Evolutionary conservation across 2,888 invertebrate genomes (phyloP).

Genomic region (Elegia similella): DNA sequence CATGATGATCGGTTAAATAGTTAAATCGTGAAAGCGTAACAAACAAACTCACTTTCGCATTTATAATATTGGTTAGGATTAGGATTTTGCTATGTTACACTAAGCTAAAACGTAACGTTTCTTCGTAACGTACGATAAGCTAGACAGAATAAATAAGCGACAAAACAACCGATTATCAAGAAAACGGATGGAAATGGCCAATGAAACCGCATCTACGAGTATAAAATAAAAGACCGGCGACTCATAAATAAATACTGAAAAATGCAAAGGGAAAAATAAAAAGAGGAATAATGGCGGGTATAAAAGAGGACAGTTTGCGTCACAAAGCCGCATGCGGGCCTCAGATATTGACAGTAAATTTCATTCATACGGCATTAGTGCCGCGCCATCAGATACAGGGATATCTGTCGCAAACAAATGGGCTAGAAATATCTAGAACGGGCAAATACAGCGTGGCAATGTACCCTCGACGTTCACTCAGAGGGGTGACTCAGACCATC

Average conservation of each 20-base stretch:
- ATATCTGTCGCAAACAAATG: conserved; percentile 53
- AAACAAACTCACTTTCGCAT: too few relatives aligned
- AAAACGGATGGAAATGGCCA: conserved; percentile 35
- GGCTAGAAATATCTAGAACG: conserved; percentile 28
- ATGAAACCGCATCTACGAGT: conserved; percentile 39
- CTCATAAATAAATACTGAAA: conserved; percentile 63
- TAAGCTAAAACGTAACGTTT: too few relatives aligned
- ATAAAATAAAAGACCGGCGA: conserved; percentile 45
- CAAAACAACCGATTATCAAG: conserved; percentile 12
- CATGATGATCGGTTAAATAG: too few relatives aligned
- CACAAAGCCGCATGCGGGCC: conserved; percentile 81
- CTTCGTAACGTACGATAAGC: too few relatives aligned
- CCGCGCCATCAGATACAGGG: conserved; percentile 79
- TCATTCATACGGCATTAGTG: conserved; percentile 81
- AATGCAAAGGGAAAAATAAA: conserved; percentile 64
- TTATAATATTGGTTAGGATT: too few relatives aligned
- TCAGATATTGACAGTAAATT: conserved; percentile 82
- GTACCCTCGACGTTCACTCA: too few relatives aligned
- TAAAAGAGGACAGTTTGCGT: conserved; percentile 78
- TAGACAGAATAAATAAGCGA: too few relatives aligned
- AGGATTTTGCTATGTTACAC: too few relatives aligned
- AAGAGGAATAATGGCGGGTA: conserved; percentile 67
- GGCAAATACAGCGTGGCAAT: too few relatives aligned
- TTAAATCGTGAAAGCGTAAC: too few relatives aligned
- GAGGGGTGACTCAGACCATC: too few relatives aligned